These are phyloP conservation scores for Aphidius gifuensis DNA, from an alignment of 1,140 invertebrate species.

Conservation along the genomic window DNA sequence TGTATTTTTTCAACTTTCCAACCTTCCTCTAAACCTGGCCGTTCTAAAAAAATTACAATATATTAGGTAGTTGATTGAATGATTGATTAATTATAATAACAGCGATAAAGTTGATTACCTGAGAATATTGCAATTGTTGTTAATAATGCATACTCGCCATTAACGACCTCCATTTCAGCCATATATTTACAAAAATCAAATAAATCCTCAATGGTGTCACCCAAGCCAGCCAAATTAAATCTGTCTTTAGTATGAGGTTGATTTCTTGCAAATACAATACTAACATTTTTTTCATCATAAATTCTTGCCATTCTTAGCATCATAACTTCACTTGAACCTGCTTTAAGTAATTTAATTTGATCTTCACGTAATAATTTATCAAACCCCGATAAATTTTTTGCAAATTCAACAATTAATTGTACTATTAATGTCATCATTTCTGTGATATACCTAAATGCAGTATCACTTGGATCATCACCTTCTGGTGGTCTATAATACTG, in stretches of 20 bases:
- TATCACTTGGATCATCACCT: constrained; percentile 51
- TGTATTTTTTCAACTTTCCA: constrained; percentile 91
- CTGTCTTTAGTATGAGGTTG: constrained; percentile 83
- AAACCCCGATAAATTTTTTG: too few species aligned
- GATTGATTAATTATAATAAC: constrained; percentile 22
- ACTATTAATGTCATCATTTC: constrained; percentile 97
- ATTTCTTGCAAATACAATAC: constrained; percentile 64
- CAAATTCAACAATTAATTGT: constrained; percentile 50
- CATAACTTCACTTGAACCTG: constrained; percentile 97
- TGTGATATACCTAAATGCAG: constrained; percentile 90
- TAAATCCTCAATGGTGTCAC: constrained; percentile 85
- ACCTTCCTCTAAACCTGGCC: constrained; percentile 82
- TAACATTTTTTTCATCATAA: constrained; percentile 87
- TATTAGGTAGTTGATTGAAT: too few species aligned
- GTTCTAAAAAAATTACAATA: constrained; percentile 63
- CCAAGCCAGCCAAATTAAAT: constrained; percentile 86
- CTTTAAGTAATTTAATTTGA: constrained; percentile 76
- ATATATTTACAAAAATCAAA: constrained; percentile 90
- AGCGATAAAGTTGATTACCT: constrained; percentile 59
- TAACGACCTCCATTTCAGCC: constrained; percentile 89
- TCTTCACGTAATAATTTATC: too few species aligned
- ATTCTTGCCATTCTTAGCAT: constrained; percentile 92
- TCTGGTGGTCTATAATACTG: constrained; percentile 34
- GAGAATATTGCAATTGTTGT: constrained; percentile 98
- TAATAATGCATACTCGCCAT: constrained; percentile 95